Evolutionary conservation across 2,113 vertebrate genomes (phyloP), one percentile per base, ranked within the genome.

Genomic region (Hassar affinis): DNA sequence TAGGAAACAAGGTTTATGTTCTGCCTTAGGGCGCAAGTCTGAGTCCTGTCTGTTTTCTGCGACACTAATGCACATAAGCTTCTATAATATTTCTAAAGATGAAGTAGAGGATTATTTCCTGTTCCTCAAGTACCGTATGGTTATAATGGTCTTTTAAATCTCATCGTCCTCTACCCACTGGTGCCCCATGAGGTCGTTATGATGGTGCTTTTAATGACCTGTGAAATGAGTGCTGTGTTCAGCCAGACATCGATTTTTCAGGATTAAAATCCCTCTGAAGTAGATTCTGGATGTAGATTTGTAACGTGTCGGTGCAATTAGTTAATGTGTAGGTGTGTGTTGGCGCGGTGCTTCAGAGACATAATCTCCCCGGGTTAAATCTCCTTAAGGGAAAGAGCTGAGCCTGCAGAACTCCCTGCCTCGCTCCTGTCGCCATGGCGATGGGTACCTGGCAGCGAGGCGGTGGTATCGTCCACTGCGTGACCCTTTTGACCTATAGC

Each of bases 281-380:
- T 71, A 22, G 38, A 4, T 42, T n/a, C 45, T 49, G 69, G 14
- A 25, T 51, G n/a, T 64, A 4, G 71, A 30, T n/a, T 74, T 15
- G 30, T 45, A 17, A 20, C 69, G 72, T 64, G 38, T 57, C 38
- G 61, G 4, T 35, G 69, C 57, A 49, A 30, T 71, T 75, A 56
- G 81, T 78, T 72, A 71, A 61, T 88, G 81, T 74, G 52, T 81
- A 64, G 57, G 38, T 54, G 83, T 49, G 38, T 20, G 22, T 27
- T 15, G 18, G 78, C 75, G 62, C 54, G 10, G 75, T 56, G 81
- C 81, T 78, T 80, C 81, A 68, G 81, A 35, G 47, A 15, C 69
- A 38, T 91, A 90, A 92, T 93, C 91, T 88, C 82, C 6, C 30
- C 9, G 87, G 87, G 82, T 83, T 76, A 91, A 91, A 92, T 91